These are phyloP conservation scores for Drosophila subsilvestris DNA, from an alignment of 2,888 invertebrate genomes.

Conservation along the genomic window DNA sequence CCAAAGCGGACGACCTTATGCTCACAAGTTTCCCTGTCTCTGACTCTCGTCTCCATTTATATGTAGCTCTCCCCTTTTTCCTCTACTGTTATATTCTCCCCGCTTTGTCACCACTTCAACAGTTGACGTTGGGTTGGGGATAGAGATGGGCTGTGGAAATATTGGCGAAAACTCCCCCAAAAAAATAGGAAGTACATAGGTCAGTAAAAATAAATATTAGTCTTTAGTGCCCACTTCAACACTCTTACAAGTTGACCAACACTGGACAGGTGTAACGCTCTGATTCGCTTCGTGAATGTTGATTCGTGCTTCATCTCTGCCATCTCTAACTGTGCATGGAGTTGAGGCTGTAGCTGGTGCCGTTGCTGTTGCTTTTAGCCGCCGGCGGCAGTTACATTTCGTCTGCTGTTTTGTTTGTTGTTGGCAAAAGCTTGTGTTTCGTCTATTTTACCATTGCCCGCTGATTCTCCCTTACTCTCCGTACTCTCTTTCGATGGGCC, in stretches of 20 bases:
- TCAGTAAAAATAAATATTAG: background rate
- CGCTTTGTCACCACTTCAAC: constrained; percentile 1
- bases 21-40: constrained; percentile 25
- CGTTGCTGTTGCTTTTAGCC: constrained; percentile 40
- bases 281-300: background rate
- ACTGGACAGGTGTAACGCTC: background rate
- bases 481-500: background rate
- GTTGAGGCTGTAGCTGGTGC: constrained; percentile 38
- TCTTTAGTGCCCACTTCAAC: background rate
- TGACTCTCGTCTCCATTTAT: background rate
- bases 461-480: background rate
- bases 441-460: constrained; percentile 25
- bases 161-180: too few relatives aligned
- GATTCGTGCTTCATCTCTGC: background rate
- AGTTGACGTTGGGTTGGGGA: background rate
- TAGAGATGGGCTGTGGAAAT: background rate
- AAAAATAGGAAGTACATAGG: background rate
- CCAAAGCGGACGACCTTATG: constrained; percentile 37
- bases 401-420: constrained; percentile 48
- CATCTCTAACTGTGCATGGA: constrained; percentile 30
- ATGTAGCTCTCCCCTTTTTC: background rate
- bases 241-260: background rate
- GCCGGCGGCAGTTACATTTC: constrained; percentile 61
- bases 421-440: constrained; percentile 66
- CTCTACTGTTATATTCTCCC: constrained; percentile 9